A percentile compares a stretch with the other conserved stretches of the same genome.
Conservation (phyloP, 1,140 invertebrate species). For the Camponotus floridanus region DNA sequence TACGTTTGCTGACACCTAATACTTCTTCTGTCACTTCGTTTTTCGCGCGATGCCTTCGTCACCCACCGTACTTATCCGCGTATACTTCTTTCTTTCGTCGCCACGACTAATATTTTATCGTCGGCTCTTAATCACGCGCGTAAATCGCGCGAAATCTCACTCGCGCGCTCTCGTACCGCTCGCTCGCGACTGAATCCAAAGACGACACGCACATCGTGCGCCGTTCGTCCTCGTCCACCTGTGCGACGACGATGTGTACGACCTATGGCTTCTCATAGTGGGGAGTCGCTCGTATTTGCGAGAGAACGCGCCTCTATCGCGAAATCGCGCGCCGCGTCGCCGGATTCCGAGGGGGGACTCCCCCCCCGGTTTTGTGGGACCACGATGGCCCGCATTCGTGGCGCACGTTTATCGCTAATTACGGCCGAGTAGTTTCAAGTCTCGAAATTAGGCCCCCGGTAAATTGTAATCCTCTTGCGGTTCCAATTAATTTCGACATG, state of each 20-base stretch:
- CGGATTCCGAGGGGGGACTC: not conserved
- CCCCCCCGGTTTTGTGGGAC: not conserved
- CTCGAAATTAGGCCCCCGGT: conserved; percentile 5
- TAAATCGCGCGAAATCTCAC: conserved; percentile 24
- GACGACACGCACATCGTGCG: conserved; percentile 42
- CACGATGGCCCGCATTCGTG: conserved; percentile 26
- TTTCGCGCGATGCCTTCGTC: conserved; percentile 8
- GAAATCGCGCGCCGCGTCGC: conserved; percentile 29
- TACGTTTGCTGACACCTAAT: not conserved
- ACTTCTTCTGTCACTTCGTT: conserved; percentile 27
- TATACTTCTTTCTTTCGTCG: not conserved
- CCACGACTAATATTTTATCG: not conserved
- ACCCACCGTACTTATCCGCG: not conserved
- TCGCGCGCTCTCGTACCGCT: conserved; percentile 38
- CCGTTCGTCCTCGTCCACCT: conserved; percentile 53
- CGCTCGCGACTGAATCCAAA: conserved; percentile 42
- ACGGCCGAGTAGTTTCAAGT: not conserved
- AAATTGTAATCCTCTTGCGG: not conserved
- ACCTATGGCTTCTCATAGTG: conserved; percentile 57
- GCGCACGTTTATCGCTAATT: conserved; percentile 26
- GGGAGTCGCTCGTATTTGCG: conserved; percentile 45
- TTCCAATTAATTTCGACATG: not conserved
- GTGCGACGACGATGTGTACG: conserved; percentile 32
- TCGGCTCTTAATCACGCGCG: conserved; percentile 17
- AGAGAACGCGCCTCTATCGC: conserved; percentile 43